Evolutionary conservation across 2,797 vertebrate genomes (phyloP).

Genomic region (Sebastes oblongus): DNA sequence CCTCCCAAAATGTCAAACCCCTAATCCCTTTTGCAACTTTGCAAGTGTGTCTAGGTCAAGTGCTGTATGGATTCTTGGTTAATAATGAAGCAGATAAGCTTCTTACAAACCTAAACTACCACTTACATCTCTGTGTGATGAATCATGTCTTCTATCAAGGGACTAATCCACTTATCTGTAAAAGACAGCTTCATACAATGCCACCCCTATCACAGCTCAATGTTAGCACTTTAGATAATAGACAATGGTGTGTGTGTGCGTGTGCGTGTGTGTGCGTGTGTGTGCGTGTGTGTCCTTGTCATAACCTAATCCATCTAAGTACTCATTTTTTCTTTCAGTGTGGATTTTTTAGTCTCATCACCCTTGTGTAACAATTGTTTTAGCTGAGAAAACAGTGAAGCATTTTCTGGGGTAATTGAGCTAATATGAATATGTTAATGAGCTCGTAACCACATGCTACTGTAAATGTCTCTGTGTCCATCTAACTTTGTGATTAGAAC

Average conservation of each 20-base stretch:
- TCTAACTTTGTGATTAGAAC: background rate
- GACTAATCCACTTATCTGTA: conserved; percentile 57
- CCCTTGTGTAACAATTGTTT: background rate
- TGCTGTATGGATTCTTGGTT: conserved; percentile 27
- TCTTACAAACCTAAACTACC: conserved; percentile 35
- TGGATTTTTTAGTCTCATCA: background rate
- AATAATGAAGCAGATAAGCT: conserved; percentile 43
- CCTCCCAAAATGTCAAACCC: conserved; percentile 9
- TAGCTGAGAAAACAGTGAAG: background rate
- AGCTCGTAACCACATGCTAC: background rate
- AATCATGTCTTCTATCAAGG: conserved; percentile 38
- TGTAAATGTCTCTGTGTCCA: background rate
- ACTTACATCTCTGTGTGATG: conserved; percentile 41
- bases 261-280: background rate
- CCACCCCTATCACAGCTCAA: conserved; percentile 12
- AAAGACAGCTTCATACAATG: conserved; percentile 42
- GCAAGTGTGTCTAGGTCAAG: conserved; percentile 12
- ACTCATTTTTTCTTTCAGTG: background rate
- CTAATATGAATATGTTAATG: background rate
- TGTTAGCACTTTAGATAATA: conserved; percentile 29
- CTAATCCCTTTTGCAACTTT: conserved; percentile 21
- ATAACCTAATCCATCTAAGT: conserved; percentile 23
- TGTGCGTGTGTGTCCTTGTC: conserved; percentile 13
- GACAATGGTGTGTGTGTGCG: background rate
- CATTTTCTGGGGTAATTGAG: no score